Evolutionary conservation across 35 echinoderm and acorn worm species (phyloP).

Genomic region (Diadema setosum): DNA sequence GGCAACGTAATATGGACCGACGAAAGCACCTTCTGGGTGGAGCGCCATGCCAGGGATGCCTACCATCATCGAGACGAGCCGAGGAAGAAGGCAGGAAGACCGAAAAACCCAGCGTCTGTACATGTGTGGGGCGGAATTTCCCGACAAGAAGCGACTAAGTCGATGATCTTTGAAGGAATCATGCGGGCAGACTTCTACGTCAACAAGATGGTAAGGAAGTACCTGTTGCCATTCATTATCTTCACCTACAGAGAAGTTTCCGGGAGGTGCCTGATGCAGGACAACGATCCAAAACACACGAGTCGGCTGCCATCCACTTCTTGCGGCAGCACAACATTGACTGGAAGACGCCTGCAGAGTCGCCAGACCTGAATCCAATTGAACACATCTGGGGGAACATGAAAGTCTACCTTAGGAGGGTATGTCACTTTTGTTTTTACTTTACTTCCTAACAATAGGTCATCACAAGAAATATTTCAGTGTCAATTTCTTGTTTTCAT

Average conservation of each 20-base stretch:
- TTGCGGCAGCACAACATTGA: background rate
- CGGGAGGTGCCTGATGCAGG: constrained; percentile 13
- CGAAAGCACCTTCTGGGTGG: constrained; percentile 18
- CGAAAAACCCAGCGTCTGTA: too few relatives aligned
- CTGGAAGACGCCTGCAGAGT: constrained; percentile 13
- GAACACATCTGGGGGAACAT: constrained; percentile 29
- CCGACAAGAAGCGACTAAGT: too few relatives aligned
- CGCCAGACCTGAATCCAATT: constrained; percentile 38
- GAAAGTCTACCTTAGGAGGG: constrained; percentile 20
- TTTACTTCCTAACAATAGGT: too few relatives aligned
- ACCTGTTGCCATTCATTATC: background rate
- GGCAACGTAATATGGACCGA: constrained; percentile 46
- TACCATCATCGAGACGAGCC: background rate
- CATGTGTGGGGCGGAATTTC: too few relatives aligned
- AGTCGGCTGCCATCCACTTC: background rate
- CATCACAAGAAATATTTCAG: too few relatives aligned
- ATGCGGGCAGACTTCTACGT: background rate
- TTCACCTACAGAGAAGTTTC: constrained; percentile 19
- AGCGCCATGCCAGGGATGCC: background rate
- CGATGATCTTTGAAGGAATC: too few relatives aligned
- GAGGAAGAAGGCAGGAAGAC: too few relatives aligned
- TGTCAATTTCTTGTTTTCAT: too few relatives aligned
- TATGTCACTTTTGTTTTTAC: too few relatives aligned
- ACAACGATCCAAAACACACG: constrained; percentile 67
- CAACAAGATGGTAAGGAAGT: background rate